Percentiles rank a stretch among this genome's conserved stretches.
Conservation (phyloP, 2,113 vertebrate species). For the Malurus elegans region DNA sequence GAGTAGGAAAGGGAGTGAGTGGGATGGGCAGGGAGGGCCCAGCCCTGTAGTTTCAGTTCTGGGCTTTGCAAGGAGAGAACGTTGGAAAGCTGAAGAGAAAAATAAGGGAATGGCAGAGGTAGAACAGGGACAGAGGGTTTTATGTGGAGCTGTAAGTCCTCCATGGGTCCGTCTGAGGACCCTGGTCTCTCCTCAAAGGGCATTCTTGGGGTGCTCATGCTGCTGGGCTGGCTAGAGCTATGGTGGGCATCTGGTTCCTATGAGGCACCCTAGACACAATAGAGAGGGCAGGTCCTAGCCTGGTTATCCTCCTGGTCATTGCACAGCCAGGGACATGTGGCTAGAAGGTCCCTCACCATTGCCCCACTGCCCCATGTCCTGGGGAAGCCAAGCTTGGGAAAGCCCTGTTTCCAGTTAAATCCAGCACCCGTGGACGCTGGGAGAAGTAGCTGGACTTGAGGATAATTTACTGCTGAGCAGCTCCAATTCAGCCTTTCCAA, state of each 20-base stretch:
- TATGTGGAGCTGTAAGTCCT: not conserved
- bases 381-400: not conserved
- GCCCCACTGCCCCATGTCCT: not conserved
- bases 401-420: not conserved
- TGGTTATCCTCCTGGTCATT: not conserved
- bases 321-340: not conserved
- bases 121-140: not conserved
- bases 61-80: slow-evolving; percentile 49
- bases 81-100: slow-evolving; percentile 13
- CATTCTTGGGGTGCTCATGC: rapidly evolving
- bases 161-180: not conserved
- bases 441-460: not conserved
- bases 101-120: not conserved
- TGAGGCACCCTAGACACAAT: not conserved
- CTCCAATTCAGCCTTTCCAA: not conserved
- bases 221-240: not conserved
- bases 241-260: not conserved
- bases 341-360: not conserved
- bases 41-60: slow-evolving; percentile 38
- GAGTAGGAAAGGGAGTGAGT: not conserved
- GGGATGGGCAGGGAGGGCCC: not conserved
- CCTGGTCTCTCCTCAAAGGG: not conserved
- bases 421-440: not conserved
- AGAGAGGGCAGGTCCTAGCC: not conserved
- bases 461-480: not conserved